phyloP scores from a whole-genome alignment of 1,140 invertebrate genomes.

The Nephotettix cincticeps region DNA sequence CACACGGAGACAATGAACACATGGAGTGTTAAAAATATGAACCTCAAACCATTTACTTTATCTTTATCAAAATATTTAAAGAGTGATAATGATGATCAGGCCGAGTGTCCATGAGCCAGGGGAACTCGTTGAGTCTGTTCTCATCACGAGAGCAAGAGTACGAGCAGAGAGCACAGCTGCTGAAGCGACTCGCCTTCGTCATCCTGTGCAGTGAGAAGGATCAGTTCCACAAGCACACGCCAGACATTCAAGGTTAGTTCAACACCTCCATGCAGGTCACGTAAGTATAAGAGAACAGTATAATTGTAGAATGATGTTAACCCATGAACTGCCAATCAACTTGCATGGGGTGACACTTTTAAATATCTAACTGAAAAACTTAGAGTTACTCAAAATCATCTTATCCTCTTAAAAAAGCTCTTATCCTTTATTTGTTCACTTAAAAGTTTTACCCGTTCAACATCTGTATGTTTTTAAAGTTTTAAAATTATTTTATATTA shows the following conservation, averaged over 20 bases:
- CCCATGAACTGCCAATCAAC: too few species aligned
- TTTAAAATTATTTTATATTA: too few species aligned
- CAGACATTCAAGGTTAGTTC: constrained; percentile 88
- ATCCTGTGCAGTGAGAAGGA: constrained; percentile 90
- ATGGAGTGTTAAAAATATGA: constrained; percentile 8
- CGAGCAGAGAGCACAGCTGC: constrained; percentile 80
- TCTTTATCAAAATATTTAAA: constrained; percentile 19
- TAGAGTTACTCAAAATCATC: too few species aligned
- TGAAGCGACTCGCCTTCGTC: constrained; percentile 88
- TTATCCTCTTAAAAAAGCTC: too few species aligned
- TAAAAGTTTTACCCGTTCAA: too few species aligned
- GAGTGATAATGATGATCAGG: constrained; percentile 55
- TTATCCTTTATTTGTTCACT: too few species aligned
- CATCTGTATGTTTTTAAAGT: too few species aligned
- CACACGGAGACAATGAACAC: neutral
- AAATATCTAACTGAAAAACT: too few species aligned
- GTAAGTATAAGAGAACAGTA: too few species aligned
- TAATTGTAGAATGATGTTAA: too few species aligned
- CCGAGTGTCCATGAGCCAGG: constrained; percentile 75
- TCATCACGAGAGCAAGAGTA: constrained; percentile 87
- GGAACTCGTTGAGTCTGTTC: constrained; percentile 73
- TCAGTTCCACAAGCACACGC: constrained; percentile 90
- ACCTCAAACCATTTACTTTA: neutral
- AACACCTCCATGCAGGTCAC: too few species aligned
- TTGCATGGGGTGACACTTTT: too few species aligned